Evolutionary conservation across 2,888 invertebrate genomes (phyloP), one percentile per base, ranked within the genome.

Genomic region (Heteromurus nitidus): DNA sequence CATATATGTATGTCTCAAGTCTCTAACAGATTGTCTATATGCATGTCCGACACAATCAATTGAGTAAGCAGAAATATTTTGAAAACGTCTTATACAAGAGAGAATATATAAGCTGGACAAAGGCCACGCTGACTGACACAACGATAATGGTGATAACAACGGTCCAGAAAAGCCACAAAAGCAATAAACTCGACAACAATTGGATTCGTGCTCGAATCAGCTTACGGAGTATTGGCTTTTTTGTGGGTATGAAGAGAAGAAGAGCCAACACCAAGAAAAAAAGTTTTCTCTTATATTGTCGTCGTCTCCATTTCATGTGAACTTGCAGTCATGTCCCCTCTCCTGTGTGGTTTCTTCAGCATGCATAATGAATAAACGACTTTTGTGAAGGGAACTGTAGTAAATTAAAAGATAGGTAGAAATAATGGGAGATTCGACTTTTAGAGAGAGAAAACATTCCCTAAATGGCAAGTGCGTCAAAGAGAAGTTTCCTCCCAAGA

Each of bases 101-200:
- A n/a, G n/a, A n/a, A n/a, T n/a, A n/a, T n/a, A n/a, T n/a, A n/a
- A n/a, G n/a, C n/a, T n/a, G n/a, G n/a, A n/a, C n/a, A n/a, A n/a
- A n/a, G n/a, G n/a, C n/a, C n/a, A n/a, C n/a, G n/a, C n/a, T n/a
- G n/a, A n/a, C n/a, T n/a, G n/a, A n/a, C n/a, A n/a, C n/a, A n/a
- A n/a, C n/a, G n/a, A n/a, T n/a, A n/a, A n/a, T n/a, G n/a, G n/a
- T n/a, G n/a, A 36, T 9, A 36, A 36, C 13, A 36, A 9, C 47
- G n/a, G 11, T 47, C 16, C 47, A 26, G 30, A 69, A 70, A 70
- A 24, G 31, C 58, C 24, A 26, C 36, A 70, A 18, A 42, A 60
- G 55, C 70, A 60, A 70, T 70, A 70, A 70, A 47, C 50, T 31
- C 30, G 44, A 70, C 58, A 70, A 70, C 70, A 70, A 70, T 70